Conservation (phyloP, 2,797 vertebrate genomes). For the Jordanella pulchra region DNA sequence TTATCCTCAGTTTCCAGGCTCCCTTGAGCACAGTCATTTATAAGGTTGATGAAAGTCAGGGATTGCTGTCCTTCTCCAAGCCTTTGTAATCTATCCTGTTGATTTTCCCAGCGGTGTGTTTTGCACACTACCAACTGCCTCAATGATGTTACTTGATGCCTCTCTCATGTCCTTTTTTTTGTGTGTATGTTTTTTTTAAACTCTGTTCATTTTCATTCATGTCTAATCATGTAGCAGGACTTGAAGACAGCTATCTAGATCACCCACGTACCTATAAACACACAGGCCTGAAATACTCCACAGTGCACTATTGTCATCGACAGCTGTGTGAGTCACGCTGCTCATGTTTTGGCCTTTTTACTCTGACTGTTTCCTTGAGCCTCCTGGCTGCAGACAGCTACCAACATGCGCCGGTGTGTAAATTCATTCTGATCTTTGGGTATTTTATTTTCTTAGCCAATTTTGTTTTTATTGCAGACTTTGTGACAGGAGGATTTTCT, state of each 20-base stretch:
- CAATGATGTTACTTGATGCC: constrained; percentile 43
- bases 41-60: constrained; percentile 31
- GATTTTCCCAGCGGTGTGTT: constrained; percentile 45
- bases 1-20: constrained; percentile 51
- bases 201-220: constrained; percentile 32
- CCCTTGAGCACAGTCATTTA: constrained; percentile 54
- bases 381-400: constrained; percentile 32
- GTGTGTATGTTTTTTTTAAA: too few species aligned
- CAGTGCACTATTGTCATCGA: constrained; percentile 6
- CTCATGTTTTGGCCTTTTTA: constrained; percentile 45
- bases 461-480: neutral
- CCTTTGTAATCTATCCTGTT: constrained; percentile 61
- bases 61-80: constrained; percentile 42
- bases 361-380: constrained; percentile 39
- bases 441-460: neutral
- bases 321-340: constrained; percentile 43
- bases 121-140: constrained; percentile 21
- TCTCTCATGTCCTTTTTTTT: constrained; percentile 20
- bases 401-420: constrained; percentile 24
- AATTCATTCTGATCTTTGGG: constrained; percentile 45
- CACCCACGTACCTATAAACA: constrained; percentile 16
- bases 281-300: constrained; percentile 25
- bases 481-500: too few species aligned
- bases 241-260: constrained; percentile 60
- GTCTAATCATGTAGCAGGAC: constrained; percentile 49